Base-by-base conservation (phyloP, 2,113 vertebrate genomes). In the Bucco capensis region DNA sequence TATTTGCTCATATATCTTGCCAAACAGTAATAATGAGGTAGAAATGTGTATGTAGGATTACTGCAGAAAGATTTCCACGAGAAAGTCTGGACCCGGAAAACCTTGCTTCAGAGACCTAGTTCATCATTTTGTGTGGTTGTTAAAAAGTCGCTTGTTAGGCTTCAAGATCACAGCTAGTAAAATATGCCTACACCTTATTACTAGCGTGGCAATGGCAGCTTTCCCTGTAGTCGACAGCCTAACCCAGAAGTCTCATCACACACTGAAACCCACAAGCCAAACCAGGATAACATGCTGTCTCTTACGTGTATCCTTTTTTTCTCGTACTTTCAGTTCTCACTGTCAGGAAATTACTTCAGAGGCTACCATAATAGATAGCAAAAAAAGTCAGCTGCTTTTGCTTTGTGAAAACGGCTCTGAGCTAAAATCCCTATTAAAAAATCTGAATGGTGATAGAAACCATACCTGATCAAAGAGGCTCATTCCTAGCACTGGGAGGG, bases 391-490 rank as follows among this genome's bases (percentile, higher is more conserved):
- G 5, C 28, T 60, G 42, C 8, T 79, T 74, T 90, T 71, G 9
- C 49, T 71, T 81, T 33, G 53, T 8, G 30, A 22, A 80, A 65
- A 22, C 12, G 64, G 19, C 18, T 78, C 27, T 11, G 44, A 82
- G 10, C 47, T 12, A 77, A 94, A 85, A 33, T 2, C 5, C 8
- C 8, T 25, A 30, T 23, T 19, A 21, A 35, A 33, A 69, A 31
- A 65, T 14, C 22, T 53, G 58, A 42, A 15, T 17, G 9, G 40
- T 38, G 22, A 50, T 21, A 75, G n/a, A 67, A 91, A 49, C 51
- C 54, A 47, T 97, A 99, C 99, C 98, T 99, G 99, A 92, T 99
- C 99, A 79, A 99, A 99, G 37, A 99, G 97, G 95, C 99, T 98
- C 97, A 99, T 94, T 86, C 98, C 98, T 23, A 99, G 97, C 80